Base-by-base conservation (phyloP, 53 echinoderm and acorn worm genomes). In the Echinarachnius parma region DNA sequence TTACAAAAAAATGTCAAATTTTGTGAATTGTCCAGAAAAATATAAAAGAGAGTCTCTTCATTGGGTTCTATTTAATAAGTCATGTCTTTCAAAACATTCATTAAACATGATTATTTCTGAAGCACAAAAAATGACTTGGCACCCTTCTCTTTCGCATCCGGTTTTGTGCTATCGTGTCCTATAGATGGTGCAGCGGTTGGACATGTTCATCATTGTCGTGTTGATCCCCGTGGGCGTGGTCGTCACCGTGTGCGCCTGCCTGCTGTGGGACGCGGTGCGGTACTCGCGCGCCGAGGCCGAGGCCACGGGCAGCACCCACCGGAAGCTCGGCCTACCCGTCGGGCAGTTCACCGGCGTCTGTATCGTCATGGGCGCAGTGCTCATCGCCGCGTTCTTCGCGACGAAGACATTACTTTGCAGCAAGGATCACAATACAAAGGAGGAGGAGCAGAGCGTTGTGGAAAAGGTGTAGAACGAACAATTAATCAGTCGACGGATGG, bases 221-320 rank as follows among this genome's bases (percentile, higher is more conserved):
- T 1, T 72, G 2, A 72, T 72, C 56, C 74, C 74, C 7, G 26
- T 72, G 1, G 74, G 74, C 30, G 46, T 36, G 22, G 39, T 72
- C 36, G 27, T 72, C 39, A 42, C 35, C 27, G 74, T 72, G 2
- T 34, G 33, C 44, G 74, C 29, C 2, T 56, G 56, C 57, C n/a
- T 57, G 25, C 4, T 72, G 13, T 4, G 21, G 13, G 74, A 72
- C 42, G 8, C 44, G 27, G 39, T 39, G 39, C 16, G 3, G 2
- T 15, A 4, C 15, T 55, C 16, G 4, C 26, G 27, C 11, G 57
- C 23, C 2, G 11, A 21, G 15, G 37, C 69, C 20, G 53, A 16
- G 14, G 39, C 18, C 22, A 28, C 74, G 4, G 74, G 74, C 7
- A n/a, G 21, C 22, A 1, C 55, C 16, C 23, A 53, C 15, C 21